Evolutionary conservation across 2,113 vertebrate genomes (phyloP).

Genomic region (Sinocyclocheilus rhinocerous): DNA sequence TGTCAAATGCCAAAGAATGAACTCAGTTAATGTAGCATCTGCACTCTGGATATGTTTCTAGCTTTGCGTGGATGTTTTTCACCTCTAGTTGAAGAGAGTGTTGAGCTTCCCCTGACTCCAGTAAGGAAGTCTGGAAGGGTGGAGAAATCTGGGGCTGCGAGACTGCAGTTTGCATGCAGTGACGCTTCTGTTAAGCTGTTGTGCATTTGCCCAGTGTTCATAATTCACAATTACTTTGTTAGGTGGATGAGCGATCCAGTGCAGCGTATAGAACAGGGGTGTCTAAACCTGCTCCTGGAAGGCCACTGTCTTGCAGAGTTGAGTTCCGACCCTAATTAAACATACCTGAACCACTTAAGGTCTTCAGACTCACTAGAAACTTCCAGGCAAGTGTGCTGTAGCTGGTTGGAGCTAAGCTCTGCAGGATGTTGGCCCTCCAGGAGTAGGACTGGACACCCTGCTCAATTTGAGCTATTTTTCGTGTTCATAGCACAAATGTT

Average conservation of each 20-base stretch:
- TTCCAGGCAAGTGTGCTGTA: too few relatives aligned
- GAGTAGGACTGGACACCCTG: too few relatives aligned
- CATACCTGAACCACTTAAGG: too few relatives aligned
- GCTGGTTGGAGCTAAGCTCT: too few relatives aligned
- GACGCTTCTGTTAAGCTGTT: constrained; percentile 6
- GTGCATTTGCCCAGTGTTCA: constrained; percentile 35
- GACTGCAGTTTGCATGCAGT: constrained; percentile 15
- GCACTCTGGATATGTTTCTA: background rate
- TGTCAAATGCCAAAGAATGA: background rate
- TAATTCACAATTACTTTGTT: constrained; percentile 36
- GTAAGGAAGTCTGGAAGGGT: background rate
- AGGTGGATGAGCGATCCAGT: background rate
- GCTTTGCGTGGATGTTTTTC: background rate
- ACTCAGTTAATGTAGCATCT: background rate
- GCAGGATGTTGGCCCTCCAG: too few relatives aligned
- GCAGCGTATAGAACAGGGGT: background rate
- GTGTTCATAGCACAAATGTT: background rate
- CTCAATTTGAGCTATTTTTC: background rate
- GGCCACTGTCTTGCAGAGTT: too few relatives aligned
- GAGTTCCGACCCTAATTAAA: too few relatives aligned
- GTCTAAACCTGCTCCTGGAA: too few relatives aligned
- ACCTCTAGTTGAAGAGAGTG: background rate
- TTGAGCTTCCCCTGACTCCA: constrained; percentile 20
- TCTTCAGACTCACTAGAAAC: too few relatives aligned
- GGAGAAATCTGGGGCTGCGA: background rate